phyloP scores from a whole-genome alignment of 2,797 vertebrate species.

The Sebastes variabilis region DNA sequence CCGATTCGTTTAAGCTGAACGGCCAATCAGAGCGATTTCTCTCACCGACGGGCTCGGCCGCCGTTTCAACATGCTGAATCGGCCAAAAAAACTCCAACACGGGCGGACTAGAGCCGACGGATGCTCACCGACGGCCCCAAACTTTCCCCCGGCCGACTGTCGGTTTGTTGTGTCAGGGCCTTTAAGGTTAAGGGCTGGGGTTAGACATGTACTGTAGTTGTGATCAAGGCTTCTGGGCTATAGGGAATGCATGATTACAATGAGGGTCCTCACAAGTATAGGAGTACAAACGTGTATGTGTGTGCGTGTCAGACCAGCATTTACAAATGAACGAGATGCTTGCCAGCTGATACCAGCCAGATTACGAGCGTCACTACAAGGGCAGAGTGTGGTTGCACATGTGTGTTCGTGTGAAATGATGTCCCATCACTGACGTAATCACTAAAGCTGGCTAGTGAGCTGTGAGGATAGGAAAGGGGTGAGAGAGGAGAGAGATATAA shows the following conservation, averaged over 20 bases:
- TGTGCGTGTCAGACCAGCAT: neutral
- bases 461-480: neutral
- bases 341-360: constrained; percentile 22
- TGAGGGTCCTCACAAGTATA: neutral
- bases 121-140: too few relatives aligned
- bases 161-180: too few relatives aligned
- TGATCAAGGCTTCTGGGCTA: neutral
- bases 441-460: neutral
- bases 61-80: too few relatives aligned
- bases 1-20: too few relatives aligned
- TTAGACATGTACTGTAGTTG: neutral
- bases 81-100: too few relatives aligned
- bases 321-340: neutral
- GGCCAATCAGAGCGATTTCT: too few relatives aligned
- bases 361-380: constrained; percentile 1
- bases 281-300: neutral
- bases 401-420: constrained; percentile 1
- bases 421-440: constrained; percentile 3
- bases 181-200: neutral
- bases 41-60: too few relatives aligned
- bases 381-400: neutral
- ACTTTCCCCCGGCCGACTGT: too few relatives aligned
- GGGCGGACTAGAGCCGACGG: too few relatives aligned
- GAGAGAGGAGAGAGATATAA: neutral
- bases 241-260: neutral